Evolutionary conservation across 2,797 vertebrate species (phyloP), one percentile per base, ranked within the genome.

Genomic region (Cryptoblepharus egeriae): DNA sequence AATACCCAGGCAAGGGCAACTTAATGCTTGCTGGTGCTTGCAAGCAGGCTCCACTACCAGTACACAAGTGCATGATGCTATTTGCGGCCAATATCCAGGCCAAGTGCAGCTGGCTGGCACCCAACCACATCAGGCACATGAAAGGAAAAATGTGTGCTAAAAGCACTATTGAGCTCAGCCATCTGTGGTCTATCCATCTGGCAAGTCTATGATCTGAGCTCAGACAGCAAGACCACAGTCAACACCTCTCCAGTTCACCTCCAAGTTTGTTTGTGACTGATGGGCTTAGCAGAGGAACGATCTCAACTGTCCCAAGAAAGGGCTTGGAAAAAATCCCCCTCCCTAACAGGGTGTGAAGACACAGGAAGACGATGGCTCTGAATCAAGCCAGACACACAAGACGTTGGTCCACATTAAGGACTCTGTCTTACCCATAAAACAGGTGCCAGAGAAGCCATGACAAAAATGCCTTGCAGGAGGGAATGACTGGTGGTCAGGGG

Each of bases 31-130:
- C 86, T 91, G 87, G 84, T 88, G 88, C 0, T 80, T 70, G 11
- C 58, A 22, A 76, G 79, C 37, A 67, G 64, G 30, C 37, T 39
- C 24, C 32, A 26, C 55, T 67, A 30, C 2, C 2, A 12, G 9
- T 28, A 63, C 2, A 32, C 26, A 39, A 22, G 26, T 20, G 18
- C 16, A 20, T 35, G 30, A 22, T 24, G 57, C 26, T 1, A 8
- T 0, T 49, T 28, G 8, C 37, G 0, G 0, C 20, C 0, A 0
- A 0, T 0, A n/a, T 1, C 42, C 0, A 0, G 52, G 70, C 28
- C 49, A 2, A 15, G 1, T 0, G 1, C 75, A 13, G 3, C 0
- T 1, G 24, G 64, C 39, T 0, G 49, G 75, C 80, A 49, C 39
- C 58, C 35, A 58, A n/a, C n/a, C 12, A 8, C 49, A 4, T 4